Conservation (phyloP, 2,113 vertebrate genomes). For the Phainopepla nitens region DNA sequence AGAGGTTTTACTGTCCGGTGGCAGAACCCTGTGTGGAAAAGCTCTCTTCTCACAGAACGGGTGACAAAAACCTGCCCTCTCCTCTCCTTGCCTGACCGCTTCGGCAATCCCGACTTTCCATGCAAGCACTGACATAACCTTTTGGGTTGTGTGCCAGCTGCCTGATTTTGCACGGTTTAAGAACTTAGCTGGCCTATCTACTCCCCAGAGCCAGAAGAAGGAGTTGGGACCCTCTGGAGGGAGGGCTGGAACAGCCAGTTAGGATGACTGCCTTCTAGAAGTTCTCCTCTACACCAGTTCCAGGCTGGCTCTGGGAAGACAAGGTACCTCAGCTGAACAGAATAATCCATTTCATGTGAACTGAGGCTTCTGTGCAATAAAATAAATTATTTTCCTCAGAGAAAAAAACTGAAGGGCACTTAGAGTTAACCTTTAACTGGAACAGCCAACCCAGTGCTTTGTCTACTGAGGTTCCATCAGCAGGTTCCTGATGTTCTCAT, state of each 20-base stretch:
- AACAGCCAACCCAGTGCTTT: neutral
- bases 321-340: neutral
- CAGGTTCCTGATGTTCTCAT: neutral
- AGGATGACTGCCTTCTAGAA: neutral
- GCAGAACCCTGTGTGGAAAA: neutral
- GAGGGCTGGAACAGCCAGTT: neutral
- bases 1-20: neutral
- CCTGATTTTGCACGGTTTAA: neutral
- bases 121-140: neutral
- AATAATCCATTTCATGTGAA: neutral
- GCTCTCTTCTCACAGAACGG: fast-evolving
- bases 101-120: neutral
- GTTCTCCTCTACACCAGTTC: neutral
- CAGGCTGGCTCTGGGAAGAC: neutral
- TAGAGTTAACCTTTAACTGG: constrained; percentile 34
- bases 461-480: neutral
- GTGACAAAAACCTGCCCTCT: neutral
- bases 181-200: neutral
- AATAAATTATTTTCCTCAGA: neutral
- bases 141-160: neutral
- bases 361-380: neutral
- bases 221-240: neutral
- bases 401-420: neutral
- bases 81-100: neutral
- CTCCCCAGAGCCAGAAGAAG: neutral